Base-by-base conservation (phyloP, 2,113 vertebrate genomes). In the Gavialis gangeticus region DNA sequence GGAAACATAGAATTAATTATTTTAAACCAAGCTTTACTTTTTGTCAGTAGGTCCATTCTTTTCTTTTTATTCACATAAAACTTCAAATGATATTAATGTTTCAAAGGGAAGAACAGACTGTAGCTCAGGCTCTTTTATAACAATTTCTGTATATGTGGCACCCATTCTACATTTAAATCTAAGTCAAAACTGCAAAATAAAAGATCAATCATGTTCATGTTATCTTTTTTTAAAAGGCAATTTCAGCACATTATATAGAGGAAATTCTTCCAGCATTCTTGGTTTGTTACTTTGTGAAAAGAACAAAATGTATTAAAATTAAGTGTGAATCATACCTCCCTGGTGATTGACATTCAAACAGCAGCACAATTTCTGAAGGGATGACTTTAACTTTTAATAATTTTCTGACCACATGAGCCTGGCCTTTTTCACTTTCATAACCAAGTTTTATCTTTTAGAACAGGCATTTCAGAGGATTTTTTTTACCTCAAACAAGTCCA, bases 401-500 rank as follows among this genome's bases (percentile, higher is more conserved):
- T 69, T 95, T 94, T 93, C 77, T 85, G 89, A 81, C 64, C 62
- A 88, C 58, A 85, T 76, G 69, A 94, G 46, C 12, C 21, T 87
- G 84, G 71, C 58, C 66, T 96, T 94, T 96, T 71, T 56, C 21
- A 79, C 21, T 79, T 95, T 91, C 55, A 78, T 89, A 88, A 85
- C 46, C 91, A 21, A 83, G 58, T 89, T 90, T 91, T 94, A 77
- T 18, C 15, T 92, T 46, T 94, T 79, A 93, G 10, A 27, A 94
- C 93, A 96, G 92, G 84, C 87, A 96, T 94, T 96, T 96, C 82
- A 94, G 0, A 1, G 67, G 64, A 56, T 82, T 18, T 89, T 87
- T 97, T 95, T 92, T 92, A 78, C 22, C 7, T 96, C 86, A 96
- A 93, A 97, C 21, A 69, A 91, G 82, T 75, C 91, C 21, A 69